A percentile compares a stretch with the other conserved stretches of the same genome.
These are phyloP conservation scores for Orthonyx spaldingii DNA, from an alignment of 2,113 vertebrate genomes.

Conservation along the genomic window DNA sequence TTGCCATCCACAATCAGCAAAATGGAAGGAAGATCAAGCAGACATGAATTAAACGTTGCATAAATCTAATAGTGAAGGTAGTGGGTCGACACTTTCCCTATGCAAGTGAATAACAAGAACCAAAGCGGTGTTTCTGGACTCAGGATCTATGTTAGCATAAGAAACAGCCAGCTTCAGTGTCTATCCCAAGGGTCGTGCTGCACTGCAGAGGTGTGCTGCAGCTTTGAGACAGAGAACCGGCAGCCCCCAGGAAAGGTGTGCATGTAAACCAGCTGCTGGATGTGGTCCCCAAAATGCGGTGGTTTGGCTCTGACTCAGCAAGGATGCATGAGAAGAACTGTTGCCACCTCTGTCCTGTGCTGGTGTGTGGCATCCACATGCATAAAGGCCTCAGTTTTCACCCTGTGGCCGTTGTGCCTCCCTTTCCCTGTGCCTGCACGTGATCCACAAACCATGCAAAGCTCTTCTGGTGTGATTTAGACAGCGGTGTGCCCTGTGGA, in stretches of 20 bases:
- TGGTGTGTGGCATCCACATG: neutral
- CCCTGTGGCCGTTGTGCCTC: no score
- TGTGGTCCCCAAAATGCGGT: neutral
- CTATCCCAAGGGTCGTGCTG: neutral
- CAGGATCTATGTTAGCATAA: neutral
- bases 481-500: neutral
- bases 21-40: neutral
- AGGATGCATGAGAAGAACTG: neutral
- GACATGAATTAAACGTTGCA: neutral
- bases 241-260: neutral
- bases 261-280: neutral
- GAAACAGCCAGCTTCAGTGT: neutral
- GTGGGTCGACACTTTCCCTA: neutral
- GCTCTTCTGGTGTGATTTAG: neutral
- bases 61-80: neutral
- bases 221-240: neutral
- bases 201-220: neutral
- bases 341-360: neutral
- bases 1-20: neutral
- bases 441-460: neutral
- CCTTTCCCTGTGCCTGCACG: neutral
- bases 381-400: fast-evolving
- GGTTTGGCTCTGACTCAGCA: neutral
- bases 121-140: neutral
- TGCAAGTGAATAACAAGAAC: neutral